These are phyloP conservation scores for Xiphophorus maculatus DNA, from an alignment of 2,113 vertebrate genomes.

Conservation along the genomic window DNA sequence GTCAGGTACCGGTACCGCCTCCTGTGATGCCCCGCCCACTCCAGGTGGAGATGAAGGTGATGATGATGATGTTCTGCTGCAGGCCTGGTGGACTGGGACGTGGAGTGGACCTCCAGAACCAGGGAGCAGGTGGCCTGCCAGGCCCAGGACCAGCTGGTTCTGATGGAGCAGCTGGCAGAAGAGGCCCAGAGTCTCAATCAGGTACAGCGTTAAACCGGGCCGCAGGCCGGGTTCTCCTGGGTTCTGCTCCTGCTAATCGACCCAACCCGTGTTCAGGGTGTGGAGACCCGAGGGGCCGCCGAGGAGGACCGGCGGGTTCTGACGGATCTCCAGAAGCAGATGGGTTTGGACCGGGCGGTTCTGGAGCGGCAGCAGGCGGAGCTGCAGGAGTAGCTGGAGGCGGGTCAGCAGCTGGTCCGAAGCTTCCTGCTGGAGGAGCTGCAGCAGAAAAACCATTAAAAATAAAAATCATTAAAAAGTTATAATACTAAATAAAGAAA, in stretches of 20 bases:
- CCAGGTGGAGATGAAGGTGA: not conserved
- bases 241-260: too few species aligned
- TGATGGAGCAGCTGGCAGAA: constrained; percentile 61
- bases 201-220: constrained; percentile 56
- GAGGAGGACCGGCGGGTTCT: constrained; percentile 49
- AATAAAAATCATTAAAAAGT: too few species aligned
- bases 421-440: constrained; percentile 87
- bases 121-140: constrained; percentile 49
- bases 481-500: too few species aligned
- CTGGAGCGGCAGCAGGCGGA: constrained; percentile 73
- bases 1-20: constrained; percentile 48
- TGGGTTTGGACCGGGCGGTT: constrained; percentile 62
- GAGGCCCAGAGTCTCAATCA: constrained; percentile 77
- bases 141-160: constrained; percentile 75
- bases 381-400: constrained; percentile 70
- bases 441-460: constrained; percentile 51
- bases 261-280: constrained; percentile 65
- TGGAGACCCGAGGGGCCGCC: constrained; percentile 66
- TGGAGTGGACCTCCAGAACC: constrained; percentile 73
- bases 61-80: not conserved
- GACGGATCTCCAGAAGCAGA: constrained; percentile 62
- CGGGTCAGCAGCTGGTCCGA: constrained; percentile 76
- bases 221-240: too few species aligned
- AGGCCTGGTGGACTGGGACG: constrained; percentile 75
- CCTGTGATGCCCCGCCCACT: not conserved